Evolutionary conservation across 2,797 vertebrate genomes (phyloP).

Genomic region (Rhadinocentrus ornatus): DNA sequence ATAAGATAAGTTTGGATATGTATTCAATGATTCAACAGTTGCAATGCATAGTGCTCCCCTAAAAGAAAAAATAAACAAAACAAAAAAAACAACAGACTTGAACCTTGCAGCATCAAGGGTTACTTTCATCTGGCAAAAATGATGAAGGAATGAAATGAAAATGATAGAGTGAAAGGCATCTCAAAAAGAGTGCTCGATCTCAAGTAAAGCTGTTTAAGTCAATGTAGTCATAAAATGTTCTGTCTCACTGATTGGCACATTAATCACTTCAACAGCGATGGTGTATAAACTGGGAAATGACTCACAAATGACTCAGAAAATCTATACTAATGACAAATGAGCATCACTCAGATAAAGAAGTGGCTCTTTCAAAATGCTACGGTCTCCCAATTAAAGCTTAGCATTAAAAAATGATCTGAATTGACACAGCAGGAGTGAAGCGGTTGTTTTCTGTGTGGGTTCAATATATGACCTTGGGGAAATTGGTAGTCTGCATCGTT

Average conservation of each 20-base stretch:
- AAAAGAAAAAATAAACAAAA: not conserved
- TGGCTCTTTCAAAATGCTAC: not conserved
- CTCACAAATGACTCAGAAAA: not conserved
- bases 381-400: not conserved
- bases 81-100: not conserved
- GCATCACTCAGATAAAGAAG: not conserved
- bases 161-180: not conserved
- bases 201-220: no score
- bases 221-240: not conserved
- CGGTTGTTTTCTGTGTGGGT: slow-evolving; percentile 3
- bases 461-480: slow-evolving; percentile 3
- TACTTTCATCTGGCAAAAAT: not conserved
- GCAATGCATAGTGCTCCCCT: not conserved
- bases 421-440: not conserved
- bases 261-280: not conserved
- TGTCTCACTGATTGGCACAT: not conserved
- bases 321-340: slow-evolving; percentile 5
- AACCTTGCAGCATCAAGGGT: not conserved
- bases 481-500: slow-evolving; percentile 24
- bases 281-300: not conserved
- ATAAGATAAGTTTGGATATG: not conserved
- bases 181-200: not conserved
- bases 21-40: not conserved
- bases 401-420: not conserved
- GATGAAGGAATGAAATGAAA: not conserved